phyloP scores from a whole-genome alignment of 2,797 vertebrate species.

The Catamblyrhynchus diadema region DNA sequence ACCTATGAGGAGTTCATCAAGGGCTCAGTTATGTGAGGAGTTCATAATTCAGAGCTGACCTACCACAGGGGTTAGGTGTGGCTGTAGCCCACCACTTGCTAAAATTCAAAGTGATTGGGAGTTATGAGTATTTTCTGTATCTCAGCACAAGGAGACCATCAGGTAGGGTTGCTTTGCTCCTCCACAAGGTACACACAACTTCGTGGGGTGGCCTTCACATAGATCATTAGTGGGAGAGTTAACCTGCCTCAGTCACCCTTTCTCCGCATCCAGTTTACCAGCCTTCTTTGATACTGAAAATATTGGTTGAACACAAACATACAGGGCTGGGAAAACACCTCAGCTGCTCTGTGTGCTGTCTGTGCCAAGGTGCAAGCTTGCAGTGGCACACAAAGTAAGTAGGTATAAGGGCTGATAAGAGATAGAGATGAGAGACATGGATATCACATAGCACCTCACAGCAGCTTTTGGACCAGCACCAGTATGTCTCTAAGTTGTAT shows the following conservation, averaged over 20 bases:
- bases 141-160: neutral
- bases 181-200: neutral
- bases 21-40: fast-evolving
- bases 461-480: neutral
- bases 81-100: neutral
- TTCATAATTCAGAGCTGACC: neutral
- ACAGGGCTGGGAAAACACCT: neutral
- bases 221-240: neutral
- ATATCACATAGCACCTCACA: neutral
- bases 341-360: neutral
- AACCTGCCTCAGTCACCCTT: neutral
- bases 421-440: neutral
- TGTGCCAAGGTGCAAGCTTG: neutral
- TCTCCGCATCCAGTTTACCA: neutral
- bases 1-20: neutral
- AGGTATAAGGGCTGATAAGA: neutral
- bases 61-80: neutral
- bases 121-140: neutral
- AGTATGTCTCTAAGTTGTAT: neutral
- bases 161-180: neutral
- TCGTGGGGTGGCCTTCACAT: neutral
- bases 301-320: neutral
- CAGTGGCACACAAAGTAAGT: neutral
- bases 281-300: neutral
- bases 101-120: neutral